A percentile compares a stretch with the other conserved stretches of the same genome.
These are phyloP conservation scores for Corynorhinus townsendii DNA, from an alignment of 2,113 vertebrate species.

Conservation along the genomic window DNA sequence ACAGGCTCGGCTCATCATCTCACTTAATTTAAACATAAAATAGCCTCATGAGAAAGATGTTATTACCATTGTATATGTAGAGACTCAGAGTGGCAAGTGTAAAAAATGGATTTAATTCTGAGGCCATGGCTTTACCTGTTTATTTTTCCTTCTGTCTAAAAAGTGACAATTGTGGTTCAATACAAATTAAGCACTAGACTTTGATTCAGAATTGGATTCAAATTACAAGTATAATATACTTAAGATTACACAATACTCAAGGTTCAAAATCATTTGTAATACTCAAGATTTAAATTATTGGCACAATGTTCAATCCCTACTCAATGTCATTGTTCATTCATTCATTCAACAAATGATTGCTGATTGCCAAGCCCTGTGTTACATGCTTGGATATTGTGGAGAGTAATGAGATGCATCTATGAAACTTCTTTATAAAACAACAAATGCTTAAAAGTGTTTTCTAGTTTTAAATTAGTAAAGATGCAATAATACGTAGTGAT, in stretches of 20 bases:
- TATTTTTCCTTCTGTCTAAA: not conserved
- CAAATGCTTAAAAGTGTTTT: not conserved
- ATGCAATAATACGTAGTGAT: not conserved
- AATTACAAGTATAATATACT: not conserved
- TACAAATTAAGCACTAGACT: not conserved
- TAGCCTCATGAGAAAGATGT: not conserved
- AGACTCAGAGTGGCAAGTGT: not conserved
- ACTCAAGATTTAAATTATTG: conserved; percentile 5
- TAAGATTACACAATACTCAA: not conserved
- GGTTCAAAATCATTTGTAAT: conserved; percentile 8
- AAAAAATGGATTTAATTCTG: not conserved
- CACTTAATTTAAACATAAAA: conserved; percentile 40
- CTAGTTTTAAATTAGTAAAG: not conserved
- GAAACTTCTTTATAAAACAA: not conserved
- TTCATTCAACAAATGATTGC: not conserved
- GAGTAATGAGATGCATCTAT: not conserved
- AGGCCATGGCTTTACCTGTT: not conserved
- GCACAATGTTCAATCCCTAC: not conserved
- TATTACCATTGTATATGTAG: not conserved
- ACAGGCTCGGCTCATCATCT: not conserved
- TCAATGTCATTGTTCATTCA: not conserved
- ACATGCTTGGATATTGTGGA: not conserved
- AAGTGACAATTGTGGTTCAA: not conserved
- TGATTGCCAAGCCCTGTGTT: not conserved
- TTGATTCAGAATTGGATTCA: not conserved